Conservation (phyloP, 2,113 vertebrate genomes). For the Nibea coibor region DNA sequence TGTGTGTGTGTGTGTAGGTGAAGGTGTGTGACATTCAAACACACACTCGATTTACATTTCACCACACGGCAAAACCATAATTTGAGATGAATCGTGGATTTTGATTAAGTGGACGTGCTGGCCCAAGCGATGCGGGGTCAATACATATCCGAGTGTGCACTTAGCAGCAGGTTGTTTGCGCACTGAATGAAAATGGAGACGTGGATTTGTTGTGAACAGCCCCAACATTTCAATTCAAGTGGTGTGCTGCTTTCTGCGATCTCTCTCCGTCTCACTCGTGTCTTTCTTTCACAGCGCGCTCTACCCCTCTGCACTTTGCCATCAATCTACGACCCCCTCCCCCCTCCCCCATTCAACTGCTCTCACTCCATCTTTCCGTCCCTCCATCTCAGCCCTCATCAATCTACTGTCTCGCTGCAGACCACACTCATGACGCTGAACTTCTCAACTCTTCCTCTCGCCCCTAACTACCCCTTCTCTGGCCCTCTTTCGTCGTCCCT, state of each 20-base stretch:
- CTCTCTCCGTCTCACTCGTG: conserved; percentile 16
- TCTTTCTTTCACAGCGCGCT: conserved; percentile 27
- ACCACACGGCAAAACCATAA: conserved; percentile 38
- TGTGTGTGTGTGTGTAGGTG: conserved; percentile 7
- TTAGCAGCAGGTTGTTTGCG: conserved; percentile 23
- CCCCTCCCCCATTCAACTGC: conserved; percentile 14
- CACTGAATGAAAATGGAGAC: conserved; percentile 46
- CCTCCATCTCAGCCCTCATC: conserved; percentile 63
- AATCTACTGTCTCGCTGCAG: conserved; percentile 48
- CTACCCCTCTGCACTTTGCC: conserved; percentile 51
- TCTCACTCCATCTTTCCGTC: conserved; percentile 52
- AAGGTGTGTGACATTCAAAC: conserved; percentile 39
- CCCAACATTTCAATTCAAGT: conserved; percentile 42
- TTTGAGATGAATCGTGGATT: conserved; percentile 45
- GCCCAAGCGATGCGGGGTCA: conserved; percentile 23
- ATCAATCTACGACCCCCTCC: conserved; percentile 56
- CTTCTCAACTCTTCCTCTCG: conserved; percentile 66
- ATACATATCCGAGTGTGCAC: conserved; percentile 39
- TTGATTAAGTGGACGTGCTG: conserved; percentile 58
- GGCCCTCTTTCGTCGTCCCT: conserved; percentile 42
- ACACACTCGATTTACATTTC: conserved; percentile 59
- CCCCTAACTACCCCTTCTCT: conserved; percentile 57
- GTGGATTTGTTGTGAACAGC: conserved; percentile 9
- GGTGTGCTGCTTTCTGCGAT: not conserved
- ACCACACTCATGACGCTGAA: conserved; percentile 63